These are phyloP conservation scores for Ciconia maguari DNA, from an alignment of 2,113 vertebrate genomes.

Conservation along the genomic window DNA sequence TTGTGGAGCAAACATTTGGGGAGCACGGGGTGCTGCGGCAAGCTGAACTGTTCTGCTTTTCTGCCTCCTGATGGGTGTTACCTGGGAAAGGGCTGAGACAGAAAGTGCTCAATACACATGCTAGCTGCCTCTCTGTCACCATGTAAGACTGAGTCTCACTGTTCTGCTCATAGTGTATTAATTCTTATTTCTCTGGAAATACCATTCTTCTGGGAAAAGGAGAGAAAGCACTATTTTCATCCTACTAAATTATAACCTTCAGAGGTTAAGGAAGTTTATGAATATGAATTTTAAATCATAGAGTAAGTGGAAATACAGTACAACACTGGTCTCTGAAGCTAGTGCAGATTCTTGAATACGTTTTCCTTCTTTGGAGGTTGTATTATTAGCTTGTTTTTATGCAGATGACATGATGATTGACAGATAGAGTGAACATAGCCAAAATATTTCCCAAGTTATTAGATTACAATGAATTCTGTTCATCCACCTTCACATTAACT, in stretches of 20 bases:
- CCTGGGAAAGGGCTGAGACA: background rate
- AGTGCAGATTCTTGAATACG: background rate
- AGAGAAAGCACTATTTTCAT: background rate
- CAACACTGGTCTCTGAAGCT: background rate
- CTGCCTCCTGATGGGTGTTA: background rate
- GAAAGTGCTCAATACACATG: fast-evolving
- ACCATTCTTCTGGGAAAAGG: background rate
- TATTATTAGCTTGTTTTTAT: background rate
- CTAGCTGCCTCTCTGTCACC: background rate
- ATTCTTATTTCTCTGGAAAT: background rate
- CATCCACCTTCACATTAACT: background rate
- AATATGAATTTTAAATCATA: background rate
- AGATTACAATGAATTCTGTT: background rate
- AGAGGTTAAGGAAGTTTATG: background rate
- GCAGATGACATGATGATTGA: background rate
- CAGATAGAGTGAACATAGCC: background rate
- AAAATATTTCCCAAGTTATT: background rate
- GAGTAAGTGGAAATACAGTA: background rate
- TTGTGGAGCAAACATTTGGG: background rate
- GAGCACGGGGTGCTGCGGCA: background rate
- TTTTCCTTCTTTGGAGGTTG: background rate
- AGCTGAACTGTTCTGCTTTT: background rate
- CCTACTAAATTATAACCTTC: background rate
- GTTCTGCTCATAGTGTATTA: background rate
- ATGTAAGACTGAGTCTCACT: background rate